These are phyloP conservation scores for Drosophila gunungcola DNA, from an alignment of 1,140 invertebrate species.

Conservation along the genomic window DNA sequence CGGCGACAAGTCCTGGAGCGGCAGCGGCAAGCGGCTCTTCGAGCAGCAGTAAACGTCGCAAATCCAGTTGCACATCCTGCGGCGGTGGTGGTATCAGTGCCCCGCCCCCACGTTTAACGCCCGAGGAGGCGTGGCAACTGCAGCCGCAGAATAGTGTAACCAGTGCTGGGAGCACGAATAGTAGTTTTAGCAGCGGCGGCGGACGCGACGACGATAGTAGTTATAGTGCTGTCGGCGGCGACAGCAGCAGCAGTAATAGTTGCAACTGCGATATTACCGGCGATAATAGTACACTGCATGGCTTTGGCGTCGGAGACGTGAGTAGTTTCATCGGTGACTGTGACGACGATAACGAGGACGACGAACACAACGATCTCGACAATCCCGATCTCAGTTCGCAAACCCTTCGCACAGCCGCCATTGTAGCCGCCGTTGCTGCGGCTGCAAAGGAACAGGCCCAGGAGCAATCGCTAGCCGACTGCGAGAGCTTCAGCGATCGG, in stretches of 20 bases:
- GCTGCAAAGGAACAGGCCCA: slow-evolving; percentile 59
- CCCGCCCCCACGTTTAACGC: slow-evolving; percentile 50
- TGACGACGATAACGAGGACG: slow-evolving; percentile 57
- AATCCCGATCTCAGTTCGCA: slow-evolving; percentile 69
- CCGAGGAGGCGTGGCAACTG: slow-evolving; percentile 69
- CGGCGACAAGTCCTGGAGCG: slow-evolving; percentile 19
- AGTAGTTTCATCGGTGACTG: slow-evolving; percentile 72
- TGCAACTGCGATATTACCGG: slow-evolving; percentile 82
- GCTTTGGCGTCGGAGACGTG: slow-evolving; percentile 74
- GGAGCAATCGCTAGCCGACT: slow-evolving; percentile 51
- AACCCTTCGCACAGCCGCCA: slow-evolving; percentile 67
- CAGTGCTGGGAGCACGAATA: slow-evolving; percentile 73
- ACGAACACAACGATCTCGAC: slow-evolving; percentile 45
- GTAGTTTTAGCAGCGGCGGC: slow-evolving; percentile 65
- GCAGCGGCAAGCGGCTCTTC: slow-evolving; percentile 17
- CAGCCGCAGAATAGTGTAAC: slow-evolving; percentile 73
- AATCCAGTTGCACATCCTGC: slow-evolving; percentile 70
- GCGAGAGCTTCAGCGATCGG: slow-evolving; percentile 66
- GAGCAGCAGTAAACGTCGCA: slow-evolving; percentile 49
- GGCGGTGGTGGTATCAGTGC: slow-evolving; percentile 35
- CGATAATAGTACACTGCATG: slow-evolving; percentile 75
- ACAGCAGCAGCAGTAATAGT: slow-evolving; percentile 81
- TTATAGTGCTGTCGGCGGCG: slow-evolving; percentile 67
- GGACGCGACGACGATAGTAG: slow-evolving; percentile 68
- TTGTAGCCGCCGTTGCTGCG: slow-evolving; percentile 70